phyloP scores from a whole-genome alignment of 2,888 invertebrate species.

The Coleophora deauratella region DNA sequence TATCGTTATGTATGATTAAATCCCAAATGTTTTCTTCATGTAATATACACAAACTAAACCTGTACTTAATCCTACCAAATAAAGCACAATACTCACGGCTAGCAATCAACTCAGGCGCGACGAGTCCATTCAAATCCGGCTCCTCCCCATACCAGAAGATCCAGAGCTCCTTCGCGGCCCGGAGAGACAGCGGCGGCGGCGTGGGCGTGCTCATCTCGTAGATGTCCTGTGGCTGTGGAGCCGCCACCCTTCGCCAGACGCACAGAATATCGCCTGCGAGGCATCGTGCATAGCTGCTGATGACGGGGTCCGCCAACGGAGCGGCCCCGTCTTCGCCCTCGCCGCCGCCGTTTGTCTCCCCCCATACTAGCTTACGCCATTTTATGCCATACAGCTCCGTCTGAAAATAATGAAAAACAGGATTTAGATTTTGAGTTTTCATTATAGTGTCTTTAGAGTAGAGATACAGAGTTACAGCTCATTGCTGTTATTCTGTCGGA shows the following conservation, averaged over 20 bases:
- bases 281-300: conserved; percentile 92
- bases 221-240: conserved; percentile 62
- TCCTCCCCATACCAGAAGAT: conserved; percentile 99
- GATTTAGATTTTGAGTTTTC: too few species aligned
- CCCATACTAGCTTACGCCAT: conserved; percentile 97
- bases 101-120: conserved; percentile 87
- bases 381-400: conserved; percentile 99
- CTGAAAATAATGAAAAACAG: conserved; percentile 68
- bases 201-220: conserved; percentile 70
- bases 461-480: too few species aligned
- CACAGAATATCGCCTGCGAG: conserved; percentile 96
- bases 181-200: conserved; percentile 83
- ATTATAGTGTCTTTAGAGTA: conserved; percentile 24
- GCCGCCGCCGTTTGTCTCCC: conserved; percentile 74
- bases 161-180: conserved; percentile 97
- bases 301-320: conserved; percentile 91
- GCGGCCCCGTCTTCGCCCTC: conserved; percentile 66
- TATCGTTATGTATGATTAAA: too few species aligned
- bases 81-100: conserved; percentile 80
- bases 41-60: too few species aligned
- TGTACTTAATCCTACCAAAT: background rate
- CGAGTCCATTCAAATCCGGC: conserved; percentile 89
- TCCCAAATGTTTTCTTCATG: too few species aligned
- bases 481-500: too few species aligned
- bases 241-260: conserved; percentile 94